Conservation (phyloP, 2,113 vertebrate species). For the Coryphaenoides rupestris region DNA sequence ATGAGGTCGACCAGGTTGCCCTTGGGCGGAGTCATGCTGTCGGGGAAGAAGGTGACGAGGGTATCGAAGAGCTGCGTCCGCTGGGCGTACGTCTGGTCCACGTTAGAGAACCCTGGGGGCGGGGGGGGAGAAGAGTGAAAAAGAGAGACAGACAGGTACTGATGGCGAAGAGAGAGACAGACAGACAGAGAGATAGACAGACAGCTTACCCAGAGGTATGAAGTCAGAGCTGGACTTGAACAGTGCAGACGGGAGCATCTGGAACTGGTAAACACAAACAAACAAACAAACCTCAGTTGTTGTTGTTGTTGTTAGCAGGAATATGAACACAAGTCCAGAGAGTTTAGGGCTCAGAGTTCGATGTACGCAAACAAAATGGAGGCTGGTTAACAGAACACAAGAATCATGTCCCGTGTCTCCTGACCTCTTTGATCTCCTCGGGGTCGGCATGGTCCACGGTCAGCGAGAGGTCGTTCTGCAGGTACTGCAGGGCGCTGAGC, state of each 20-base stretch:
- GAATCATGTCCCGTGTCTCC: too few relatives aligned
- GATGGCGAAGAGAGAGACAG: neutral
- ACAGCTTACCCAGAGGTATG: slow-evolving; percentile 88
- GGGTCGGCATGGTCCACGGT: slow-evolving; percentile 98
- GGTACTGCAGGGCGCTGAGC: slow-evolving; percentile 91
- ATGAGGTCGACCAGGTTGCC: slow-evolving; percentile 98
- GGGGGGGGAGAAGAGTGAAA: neutral
- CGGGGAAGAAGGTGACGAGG: slow-evolving; percentile 97
- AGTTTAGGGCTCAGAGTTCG: too few relatives aligned
- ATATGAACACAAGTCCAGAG: too few relatives aligned
- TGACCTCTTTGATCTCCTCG: slow-evolving; percentile 96
- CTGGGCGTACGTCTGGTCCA: slow-evolving; percentile 96
- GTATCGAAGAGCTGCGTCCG: slow-evolving; percentile 97
- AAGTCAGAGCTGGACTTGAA: slow-evolving; percentile 97
- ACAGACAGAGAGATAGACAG: too few relatives aligned
- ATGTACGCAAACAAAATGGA: too few relatives aligned
- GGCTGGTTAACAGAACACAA: too few relatives aligned
- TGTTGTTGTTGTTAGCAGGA: too few relatives aligned
- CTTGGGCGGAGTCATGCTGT: slow-evolving; percentile 98
- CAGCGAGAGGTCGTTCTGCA: slow-evolving; percentile 94
- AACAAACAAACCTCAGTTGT: neutral
- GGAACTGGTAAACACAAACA: slow-evolving; percentile 78
- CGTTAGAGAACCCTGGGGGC: slow-evolving; percentile 88
- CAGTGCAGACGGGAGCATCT: slow-evolving; percentile 93
- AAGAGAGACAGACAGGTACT: neutral